These are phyloP conservation scores for Diloba caeruleocephala DNA, from an alignment of 2,888 invertebrate species.

Conservation along the genomic window DNA sequence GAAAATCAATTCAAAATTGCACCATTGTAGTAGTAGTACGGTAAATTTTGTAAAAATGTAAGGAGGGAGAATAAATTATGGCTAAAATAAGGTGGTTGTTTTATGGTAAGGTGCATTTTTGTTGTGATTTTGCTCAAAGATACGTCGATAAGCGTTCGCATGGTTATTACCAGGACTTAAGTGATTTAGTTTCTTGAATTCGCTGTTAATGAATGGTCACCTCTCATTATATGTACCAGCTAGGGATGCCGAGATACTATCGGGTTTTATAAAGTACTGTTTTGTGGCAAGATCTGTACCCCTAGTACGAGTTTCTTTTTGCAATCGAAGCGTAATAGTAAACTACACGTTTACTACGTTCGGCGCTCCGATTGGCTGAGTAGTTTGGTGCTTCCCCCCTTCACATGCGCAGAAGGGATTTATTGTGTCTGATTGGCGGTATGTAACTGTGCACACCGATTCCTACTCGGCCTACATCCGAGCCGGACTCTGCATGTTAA, in stretches of 20 bases:
- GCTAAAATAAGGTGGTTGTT: constrained; percentile 22
- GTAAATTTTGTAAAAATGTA: constrained; percentile 41
- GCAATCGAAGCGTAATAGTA: no score
- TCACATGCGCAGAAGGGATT: no score
- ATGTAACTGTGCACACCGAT: no score
- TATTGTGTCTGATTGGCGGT: no score
- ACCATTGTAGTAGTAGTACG: constrained; percentile 31
- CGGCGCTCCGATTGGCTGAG: no score
- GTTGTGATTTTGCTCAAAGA: constrained; percentile 54
- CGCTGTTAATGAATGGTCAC: background rate
- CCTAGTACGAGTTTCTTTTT: no score
- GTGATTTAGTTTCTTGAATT: constrained; percentile 26
- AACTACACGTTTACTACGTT: no score
- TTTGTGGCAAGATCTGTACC: background rate
- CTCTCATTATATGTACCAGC: constrained; percentile 4
- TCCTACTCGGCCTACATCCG: no score
- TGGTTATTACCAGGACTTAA: constrained; percentile 14
- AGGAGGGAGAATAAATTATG: constrained; percentile 24
- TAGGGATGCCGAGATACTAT: no score
- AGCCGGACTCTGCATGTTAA: no score
- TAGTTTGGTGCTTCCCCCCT: no score
- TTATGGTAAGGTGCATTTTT: constrained; percentile 49
- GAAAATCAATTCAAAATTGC: constrained; percentile 52
- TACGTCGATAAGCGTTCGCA: constrained; percentile 31
- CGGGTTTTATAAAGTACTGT: no score